A percentile compares a stretch with the other conserved stretches of the same genome.
These are phyloP conservation scores for Drosophila simulans DNA, from an alignment of 1,140 invertebrate genomes.

Conservation along the genomic window DNA sequence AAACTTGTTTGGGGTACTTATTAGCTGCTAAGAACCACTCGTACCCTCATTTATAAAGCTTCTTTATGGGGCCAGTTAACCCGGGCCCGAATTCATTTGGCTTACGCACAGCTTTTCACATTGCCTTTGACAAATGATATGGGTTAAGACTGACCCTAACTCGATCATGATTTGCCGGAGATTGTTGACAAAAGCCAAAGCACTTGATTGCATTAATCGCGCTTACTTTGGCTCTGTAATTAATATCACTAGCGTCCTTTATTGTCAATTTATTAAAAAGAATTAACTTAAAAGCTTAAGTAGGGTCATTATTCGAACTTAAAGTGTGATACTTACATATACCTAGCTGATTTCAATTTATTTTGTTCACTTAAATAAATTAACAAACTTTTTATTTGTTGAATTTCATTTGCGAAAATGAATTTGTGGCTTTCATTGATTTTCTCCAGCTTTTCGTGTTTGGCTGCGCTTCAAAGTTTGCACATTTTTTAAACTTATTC, in stretches of 20 bases:
- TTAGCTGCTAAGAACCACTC: constrained; percentile 27
- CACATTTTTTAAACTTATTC: constrained; percentile 23
- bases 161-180: constrained; percentile 7
- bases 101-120: constrained; percentile 16
- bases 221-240: neutral
- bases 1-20: constrained; percentile 49
- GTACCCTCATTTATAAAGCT: constrained; percentile 40
- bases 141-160: constrained; percentile 16
- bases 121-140: constrained; percentile 18
- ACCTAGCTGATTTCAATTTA: too few relatives aligned
- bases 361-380: neutral
- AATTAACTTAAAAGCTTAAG: too few relatives aligned
- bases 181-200: constrained; percentile 22
- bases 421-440: constrained; percentile 27
- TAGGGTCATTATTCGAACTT: too few relatives aligned
- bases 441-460: neutral
- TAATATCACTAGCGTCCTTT: neutral
- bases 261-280: neutral
- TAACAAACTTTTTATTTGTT: neutral
- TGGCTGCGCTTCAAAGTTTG: constrained; percentile 7
- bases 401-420: constrained; percentile 14
- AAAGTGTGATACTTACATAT: too few relatives aligned
- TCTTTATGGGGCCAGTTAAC: constrained; percentile 20
- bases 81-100: constrained; percentile 38
- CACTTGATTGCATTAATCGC: constrained; percentile 3